These are phyloP conservation scores for Argopecten irradians DNA, from an alignment of 1,140 invertebrate species.

Conservation along the genomic window DNA sequence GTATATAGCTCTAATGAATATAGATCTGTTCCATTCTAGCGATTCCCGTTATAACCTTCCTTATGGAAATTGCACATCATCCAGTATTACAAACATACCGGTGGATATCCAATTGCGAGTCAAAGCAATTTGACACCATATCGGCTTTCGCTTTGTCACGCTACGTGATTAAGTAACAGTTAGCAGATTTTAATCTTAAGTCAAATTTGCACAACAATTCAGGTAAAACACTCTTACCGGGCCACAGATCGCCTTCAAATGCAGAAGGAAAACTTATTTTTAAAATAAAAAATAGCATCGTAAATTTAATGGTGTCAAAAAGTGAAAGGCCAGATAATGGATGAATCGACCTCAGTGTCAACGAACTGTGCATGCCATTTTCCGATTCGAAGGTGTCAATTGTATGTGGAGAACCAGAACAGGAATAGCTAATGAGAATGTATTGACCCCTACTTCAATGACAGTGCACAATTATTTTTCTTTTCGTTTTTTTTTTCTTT, in stretches of 20 bases:
- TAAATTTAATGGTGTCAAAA: not conserved
- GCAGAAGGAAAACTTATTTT: not conserved
- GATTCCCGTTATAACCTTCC: not conserved
- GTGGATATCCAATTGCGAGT: too few species aligned
- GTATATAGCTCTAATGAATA: too few species aligned
- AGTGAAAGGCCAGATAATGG: not conserved
- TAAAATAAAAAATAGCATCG: not conserved
- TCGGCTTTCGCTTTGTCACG: not conserved
- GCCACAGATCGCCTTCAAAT: not conserved
- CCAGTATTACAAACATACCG: not conserved
- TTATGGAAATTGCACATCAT: not conserved
- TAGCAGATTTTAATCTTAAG: not conserved
- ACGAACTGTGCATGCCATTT: too few species aligned
- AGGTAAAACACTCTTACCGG: not conserved
- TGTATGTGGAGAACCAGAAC: too few species aligned
- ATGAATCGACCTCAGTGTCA: too few species aligned
- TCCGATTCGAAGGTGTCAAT: too few species aligned
- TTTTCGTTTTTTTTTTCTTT: too few species aligned
- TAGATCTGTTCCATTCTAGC: not conserved
- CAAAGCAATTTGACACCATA: not conserved
- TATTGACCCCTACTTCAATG: too few species aligned
- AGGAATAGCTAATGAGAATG: too few species aligned
- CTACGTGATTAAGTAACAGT: not conserved
- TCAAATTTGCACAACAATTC: not conserved
- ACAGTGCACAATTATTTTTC: too few species aligned